Evolutionary conservation across 2,113 vertebrate genomes (phyloP), one percentile per base, ranked within the genome.

Genomic region (Periophthalmodon schlosseri): DNA sequence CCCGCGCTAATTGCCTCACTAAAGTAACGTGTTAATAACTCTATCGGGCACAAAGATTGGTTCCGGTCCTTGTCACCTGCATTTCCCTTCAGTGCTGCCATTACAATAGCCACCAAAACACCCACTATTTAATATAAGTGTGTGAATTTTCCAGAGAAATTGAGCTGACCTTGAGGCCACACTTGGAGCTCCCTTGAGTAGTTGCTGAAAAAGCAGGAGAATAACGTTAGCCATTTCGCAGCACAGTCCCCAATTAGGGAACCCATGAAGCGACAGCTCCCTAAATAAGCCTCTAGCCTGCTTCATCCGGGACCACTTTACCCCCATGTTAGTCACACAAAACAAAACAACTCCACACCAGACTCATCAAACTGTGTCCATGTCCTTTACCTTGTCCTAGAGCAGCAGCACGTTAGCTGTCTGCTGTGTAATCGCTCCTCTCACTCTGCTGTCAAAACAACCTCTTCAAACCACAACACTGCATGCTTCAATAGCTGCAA

Each of bases 221-320:
- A 75, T 84, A 79, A 87, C 86, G 28, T 64, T 39, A 68, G 65
- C 57, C 68, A 73, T 84, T 80, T 78, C 83, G 70, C 71, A 79
- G 72, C 73, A 78, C 72, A 78, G 73, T 61, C 67, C 79, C 75
- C 76, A 85, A 86, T 87, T 89, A 87, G 70, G 63, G 70, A 79
- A 76, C 74, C 84, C 79, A 67, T 39, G 73, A 83, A 75, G 69
- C 67, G 56, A 54, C 61, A 9, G 12, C 69, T 84, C 85, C 66
- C 66, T 72, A 74, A 81, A 87, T 68, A 84, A 74, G 84, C 83
- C 82, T 65, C 69, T 68, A 81, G 78, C 74, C 72, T 47, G 72
- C 72, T 77, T 82, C 75, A 78, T 70, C 78, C 58, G 74, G 64
- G 76, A 79, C 72, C 74, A 77, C 24, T 54, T 69, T 58, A 70